These are phyloP conservation scores for Nebria brevicollis DNA, from an alignment of 2,888 invertebrate species.

Conservation along the genomic window DNA sequence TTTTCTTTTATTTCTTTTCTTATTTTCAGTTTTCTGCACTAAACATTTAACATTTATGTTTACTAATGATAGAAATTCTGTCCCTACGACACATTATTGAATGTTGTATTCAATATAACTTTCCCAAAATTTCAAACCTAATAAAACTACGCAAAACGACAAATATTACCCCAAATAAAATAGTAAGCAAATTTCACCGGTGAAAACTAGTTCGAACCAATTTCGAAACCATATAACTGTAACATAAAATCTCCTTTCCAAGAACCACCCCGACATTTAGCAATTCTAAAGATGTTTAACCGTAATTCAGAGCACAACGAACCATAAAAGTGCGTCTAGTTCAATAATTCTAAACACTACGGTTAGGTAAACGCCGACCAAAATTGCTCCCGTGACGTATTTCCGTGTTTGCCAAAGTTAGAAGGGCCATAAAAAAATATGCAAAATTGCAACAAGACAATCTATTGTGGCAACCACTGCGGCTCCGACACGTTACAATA, in stretches of 20 bases:
- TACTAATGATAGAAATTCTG: too few species aligned
- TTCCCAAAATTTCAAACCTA: too few species aligned
- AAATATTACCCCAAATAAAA: neutral
- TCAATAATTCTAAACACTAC: neutral
- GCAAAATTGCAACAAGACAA: conserved; percentile 18
- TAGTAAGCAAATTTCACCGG: neutral
- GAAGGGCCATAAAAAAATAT: conserved; percentile 20
- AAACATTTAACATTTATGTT: neutral
- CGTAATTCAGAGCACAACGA: neutral
- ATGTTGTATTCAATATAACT: too few species aligned
- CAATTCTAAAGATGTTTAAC: neutral
- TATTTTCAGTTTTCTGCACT: conserved; percentile 3
- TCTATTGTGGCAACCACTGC: conserved; percentile 4
- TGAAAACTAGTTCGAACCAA: neutral
- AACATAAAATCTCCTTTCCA: neutral
- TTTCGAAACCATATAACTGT: neutral
- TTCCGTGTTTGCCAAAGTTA: neutral
- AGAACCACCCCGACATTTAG: neutral
- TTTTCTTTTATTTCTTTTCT: conserved; percentile 33
- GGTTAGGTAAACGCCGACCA: neutral
- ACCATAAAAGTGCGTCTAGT: neutral
- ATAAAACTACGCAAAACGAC: neutral
- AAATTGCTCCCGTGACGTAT: neutral
- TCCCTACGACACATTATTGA: too few species aligned
- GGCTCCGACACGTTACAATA: neutral